These are phyloP conservation scores for Molossus molossus DNA, from an alignment of 2,797 vertebrate genomes.

Conservation along the genomic window DNA sequence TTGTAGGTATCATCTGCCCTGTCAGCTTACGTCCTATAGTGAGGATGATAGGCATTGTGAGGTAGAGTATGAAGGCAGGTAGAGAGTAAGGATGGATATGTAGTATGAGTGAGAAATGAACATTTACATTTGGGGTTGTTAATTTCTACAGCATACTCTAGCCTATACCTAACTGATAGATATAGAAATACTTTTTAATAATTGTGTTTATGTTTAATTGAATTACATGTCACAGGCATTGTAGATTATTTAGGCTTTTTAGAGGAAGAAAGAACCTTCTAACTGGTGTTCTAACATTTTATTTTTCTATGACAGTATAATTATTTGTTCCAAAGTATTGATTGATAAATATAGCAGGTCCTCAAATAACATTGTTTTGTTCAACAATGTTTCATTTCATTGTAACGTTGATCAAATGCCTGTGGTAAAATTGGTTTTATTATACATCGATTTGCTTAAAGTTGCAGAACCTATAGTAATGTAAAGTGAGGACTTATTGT, in stretches of 20 bases:
- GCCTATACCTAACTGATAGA: not conserved
- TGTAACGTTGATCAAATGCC: not conserved
- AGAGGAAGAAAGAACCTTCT: constrained; percentile 12
- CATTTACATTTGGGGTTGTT: not conserved
- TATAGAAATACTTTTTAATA: not conserved
- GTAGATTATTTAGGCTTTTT: constrained; percentile 27
- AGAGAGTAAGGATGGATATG: not conserved
- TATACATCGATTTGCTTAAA: not conserved
- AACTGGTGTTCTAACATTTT: constrained; percentile 36
- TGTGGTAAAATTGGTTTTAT: not conserved
- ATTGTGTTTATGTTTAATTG: not conserved
- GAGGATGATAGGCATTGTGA: not conserved
- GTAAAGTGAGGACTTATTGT: not conserved
- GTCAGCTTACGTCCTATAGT: too few relatives aligned
- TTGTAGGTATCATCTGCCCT: not conserved
- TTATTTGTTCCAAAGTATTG: constrained; percentile 59
- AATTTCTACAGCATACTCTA: not conserved
- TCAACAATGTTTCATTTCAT: not conserved
- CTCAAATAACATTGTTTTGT: not conserved
- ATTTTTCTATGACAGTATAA: constrained; percentile 45
- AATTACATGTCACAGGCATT: not conserved
- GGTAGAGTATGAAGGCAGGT: not conserved
- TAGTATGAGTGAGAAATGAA: not conserved
- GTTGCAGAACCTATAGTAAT: not conserved
- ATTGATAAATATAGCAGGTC: constrained; percentile 59